A percentile compares a stretch with the other conserved stretches of the same genome.
These are phyloP conservation scores for Lycorma delicatula DNA, from an alignment of 1,140 invertebrate species.

Conservation along the genomic window DNA sequence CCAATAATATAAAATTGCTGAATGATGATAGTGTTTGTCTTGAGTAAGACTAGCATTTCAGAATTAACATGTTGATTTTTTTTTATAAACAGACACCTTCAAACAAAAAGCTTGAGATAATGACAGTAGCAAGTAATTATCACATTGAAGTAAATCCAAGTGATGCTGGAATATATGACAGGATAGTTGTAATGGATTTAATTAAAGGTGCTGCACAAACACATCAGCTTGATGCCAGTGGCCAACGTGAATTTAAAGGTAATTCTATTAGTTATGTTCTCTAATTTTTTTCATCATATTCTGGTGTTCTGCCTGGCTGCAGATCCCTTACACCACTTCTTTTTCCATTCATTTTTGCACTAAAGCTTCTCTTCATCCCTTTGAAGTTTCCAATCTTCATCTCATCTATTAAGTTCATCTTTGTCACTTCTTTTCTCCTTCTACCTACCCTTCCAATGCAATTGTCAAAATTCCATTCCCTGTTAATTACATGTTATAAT, in stretches of 20 bases:
- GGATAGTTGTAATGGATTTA: conserved; percentile 94
- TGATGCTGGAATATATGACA: conserved; percentile 94
- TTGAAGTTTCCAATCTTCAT: no score
- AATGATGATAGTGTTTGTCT: no score
- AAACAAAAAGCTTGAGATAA: conserved; percentile 94
- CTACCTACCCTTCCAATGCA: no score
- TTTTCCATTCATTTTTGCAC: neutral
- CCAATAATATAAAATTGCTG: no score
- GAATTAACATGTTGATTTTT: no score
- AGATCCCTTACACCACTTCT: neutral
- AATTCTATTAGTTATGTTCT: conserved; percentile 15
- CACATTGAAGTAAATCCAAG: conserved; percentile 98
- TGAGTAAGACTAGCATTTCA: no score
- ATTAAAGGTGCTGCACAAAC: conserved; percentile 96
- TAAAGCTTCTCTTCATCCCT: no score
- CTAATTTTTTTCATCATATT: no score
- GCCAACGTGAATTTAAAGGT: conserved; percentile 91
- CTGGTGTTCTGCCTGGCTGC: neutral
- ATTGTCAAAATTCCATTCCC: no score
- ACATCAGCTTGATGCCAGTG: conserved; percentile 79
- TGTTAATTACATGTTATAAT: no score
- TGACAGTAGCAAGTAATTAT: conserved; percentile 91
- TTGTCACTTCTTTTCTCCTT: no score
- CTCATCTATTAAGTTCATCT: no score
- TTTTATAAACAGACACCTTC: conserved; percentile 70